Evolutionary conservation across 2,888 invertebrate genomes (phyloP).

Genomic region (Julus scandinavius): DNA sequence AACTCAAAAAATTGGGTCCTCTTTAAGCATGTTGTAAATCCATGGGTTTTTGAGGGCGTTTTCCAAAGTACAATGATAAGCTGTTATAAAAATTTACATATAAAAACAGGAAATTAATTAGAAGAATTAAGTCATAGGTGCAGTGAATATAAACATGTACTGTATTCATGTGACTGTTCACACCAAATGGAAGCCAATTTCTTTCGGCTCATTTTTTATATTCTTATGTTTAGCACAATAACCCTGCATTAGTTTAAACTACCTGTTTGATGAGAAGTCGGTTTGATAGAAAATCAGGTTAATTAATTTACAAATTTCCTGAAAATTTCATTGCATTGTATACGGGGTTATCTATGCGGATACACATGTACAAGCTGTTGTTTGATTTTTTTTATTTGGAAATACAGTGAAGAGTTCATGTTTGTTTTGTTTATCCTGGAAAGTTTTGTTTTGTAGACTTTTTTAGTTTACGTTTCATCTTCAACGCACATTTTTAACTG

Average conservation of each 20-base stretch:
- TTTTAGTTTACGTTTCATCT: background rate
- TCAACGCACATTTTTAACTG: background rate
- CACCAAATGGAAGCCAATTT: background rate
- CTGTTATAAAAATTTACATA: background rate
- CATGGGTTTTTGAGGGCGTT: background rate
- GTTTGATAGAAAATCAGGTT: background rate
- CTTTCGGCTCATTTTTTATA: background rate
- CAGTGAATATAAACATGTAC: background rate
- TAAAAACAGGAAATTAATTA: constrained; percentile 36
- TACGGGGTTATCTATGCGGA: background rate
- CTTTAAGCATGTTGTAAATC: background rate
- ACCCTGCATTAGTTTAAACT: constrained; percentile 2
- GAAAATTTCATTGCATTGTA: background rate
- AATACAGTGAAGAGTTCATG: background rate
- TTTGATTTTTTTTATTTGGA: background rate
- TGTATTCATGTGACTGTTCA: background rate
- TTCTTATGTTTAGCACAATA: background rate
- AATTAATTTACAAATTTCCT: background rate
- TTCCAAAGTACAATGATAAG: constrained; percentile 18
- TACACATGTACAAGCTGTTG: background rate
- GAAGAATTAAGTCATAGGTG: constrained; percentile 6
- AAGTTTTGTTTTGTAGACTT: background rate
- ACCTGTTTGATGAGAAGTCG: background rate
- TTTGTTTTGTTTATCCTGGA: background rate
- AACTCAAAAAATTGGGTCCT: background rate